These are phyloP conservation scores for Esperia sulphurella DNA, from an alignment of 2,888 invertebrate species.

Conservation along the genomic window DNA sequence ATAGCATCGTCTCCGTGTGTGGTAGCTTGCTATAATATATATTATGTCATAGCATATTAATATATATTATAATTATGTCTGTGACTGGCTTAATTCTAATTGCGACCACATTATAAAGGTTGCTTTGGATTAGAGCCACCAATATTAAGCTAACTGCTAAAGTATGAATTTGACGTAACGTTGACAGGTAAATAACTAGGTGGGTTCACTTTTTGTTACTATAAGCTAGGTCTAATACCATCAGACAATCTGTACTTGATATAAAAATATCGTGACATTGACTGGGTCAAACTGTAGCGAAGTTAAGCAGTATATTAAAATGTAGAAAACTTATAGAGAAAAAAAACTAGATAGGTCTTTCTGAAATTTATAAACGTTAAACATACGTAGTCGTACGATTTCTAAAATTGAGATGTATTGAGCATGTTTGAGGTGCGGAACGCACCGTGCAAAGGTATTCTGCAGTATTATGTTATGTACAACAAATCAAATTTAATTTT, in stretches of 20 bases:
- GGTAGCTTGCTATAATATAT: no score
- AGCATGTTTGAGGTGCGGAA: constrained; percentile 17
- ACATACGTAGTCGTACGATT: constrained; percentile 58
- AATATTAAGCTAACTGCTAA: no score
- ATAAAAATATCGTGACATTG: constrained; percentile 29
- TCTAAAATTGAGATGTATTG: constrained; percentile 29
- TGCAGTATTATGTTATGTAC: constrained; percentile 19
- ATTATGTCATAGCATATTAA: no score
- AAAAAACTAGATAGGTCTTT: constrained; percentile 64
- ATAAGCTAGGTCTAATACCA: constrained; percentile 7
- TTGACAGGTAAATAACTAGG: background rate
- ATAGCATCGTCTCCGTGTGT: no score
- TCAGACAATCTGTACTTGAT: constrained; percentile 5
- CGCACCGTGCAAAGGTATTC: constrained; percentile 31
- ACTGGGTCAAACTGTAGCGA: constrained; percentile 42
- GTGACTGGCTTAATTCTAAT: no score
- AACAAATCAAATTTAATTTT: constrained; percentile 14
- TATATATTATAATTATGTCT: no score
- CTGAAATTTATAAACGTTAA: constrained; percentile 77
- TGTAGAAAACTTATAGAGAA: constrained; percentile 48
- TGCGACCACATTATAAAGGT: no score
- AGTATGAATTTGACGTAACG: background rate
- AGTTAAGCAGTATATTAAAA: constrained; percentile 34
- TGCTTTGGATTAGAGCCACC: background rate
- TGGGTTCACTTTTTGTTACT: background rate